Conservation (phyloP, 2,797 vertebrate genomes). For the Callimico goeldii region DNA sequence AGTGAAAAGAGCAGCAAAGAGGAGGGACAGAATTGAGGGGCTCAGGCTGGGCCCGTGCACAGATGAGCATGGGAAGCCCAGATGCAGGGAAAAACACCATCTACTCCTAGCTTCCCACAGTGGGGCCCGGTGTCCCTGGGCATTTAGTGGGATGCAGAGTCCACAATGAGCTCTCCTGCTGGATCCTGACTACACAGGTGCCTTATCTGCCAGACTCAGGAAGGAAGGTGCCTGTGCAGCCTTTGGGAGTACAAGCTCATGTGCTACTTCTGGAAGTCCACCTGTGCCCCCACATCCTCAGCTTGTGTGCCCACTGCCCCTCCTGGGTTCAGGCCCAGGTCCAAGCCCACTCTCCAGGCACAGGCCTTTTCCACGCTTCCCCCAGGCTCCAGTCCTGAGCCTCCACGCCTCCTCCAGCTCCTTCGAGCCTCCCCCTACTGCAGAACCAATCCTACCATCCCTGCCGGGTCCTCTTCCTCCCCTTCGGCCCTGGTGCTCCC, state of each 20-base stretch:
- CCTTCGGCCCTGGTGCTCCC: neutral
- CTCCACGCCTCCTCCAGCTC: neutral
- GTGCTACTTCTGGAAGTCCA: neutral
- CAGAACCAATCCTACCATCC: neutral
- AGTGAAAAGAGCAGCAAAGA: neutral
- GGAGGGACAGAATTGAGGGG: neutral
- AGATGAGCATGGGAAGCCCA: neutral
- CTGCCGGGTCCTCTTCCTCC: neutral
- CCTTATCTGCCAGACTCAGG: neutral
- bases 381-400: neutral
- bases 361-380: neutral
- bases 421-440: neutral
- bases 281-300: neutral
- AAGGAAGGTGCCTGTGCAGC: neutral
- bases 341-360: neutral
- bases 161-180: neutral
- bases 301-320: neutral
- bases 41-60: fast-evolving
- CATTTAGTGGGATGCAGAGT: neutral
- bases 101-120: neutral
- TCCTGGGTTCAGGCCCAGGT: neutral
- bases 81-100: neutral
- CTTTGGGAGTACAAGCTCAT: neutral
- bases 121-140: neutral
- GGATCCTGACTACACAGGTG: fast-evolving